Base-by-base conservation (phyloP, 2,113 vertebrate species). In the Sylvia atricapilla region DNA sequence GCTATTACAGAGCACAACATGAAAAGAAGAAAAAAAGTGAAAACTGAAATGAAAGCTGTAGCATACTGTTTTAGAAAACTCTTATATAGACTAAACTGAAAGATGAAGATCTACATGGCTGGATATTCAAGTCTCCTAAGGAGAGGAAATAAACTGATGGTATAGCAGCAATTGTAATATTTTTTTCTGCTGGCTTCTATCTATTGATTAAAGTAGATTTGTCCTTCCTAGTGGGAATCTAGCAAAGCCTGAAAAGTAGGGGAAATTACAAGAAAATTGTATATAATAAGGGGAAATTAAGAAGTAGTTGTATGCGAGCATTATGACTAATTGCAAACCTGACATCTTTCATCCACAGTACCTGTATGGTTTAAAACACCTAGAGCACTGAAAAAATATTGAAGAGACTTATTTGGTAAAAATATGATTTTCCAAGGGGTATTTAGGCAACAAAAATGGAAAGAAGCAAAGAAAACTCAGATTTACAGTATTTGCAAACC, bases 141-240 rank as follows among this genome's bases (percentile, higher is more conserved):
- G 39, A 80, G n/a, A 66, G 50, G 63, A 90, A 87, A 90, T 44
- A 83, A 93, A 95, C 30, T 55, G 82, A 77, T 69, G 24, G 62
- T 95, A 68, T 33, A 94, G 74, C 50, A 82, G 70, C 21, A 87
- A 62, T 46, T 66, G 37, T 62, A 84, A 83, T 55, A 53, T 79
- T 87, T 76, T 90, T 68, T 70, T 66, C 47, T 80, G 7, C 55
- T 94, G 67, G 33, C 67, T 77, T 83, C 23, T 87, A 13, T 83
- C 78, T 90, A 63, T 77, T 74, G 87, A 86, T 94, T 90, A 74
- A 93, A 96, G 60, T 35, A 81, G 47, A 88, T 93, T 96, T 88
- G n/a, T 80, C 24, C 24, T 77, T 47, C 72, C 35, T 56, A 14
- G n/a, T 77, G 60, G 63, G 92, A 89, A 91, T 87, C 56, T 78